These are phyloP conservation scores for Trileptium ribeirensis DNA, from an alignment of 2,888 invertebrate genomes.

Conservation along the genomic window DNA sequence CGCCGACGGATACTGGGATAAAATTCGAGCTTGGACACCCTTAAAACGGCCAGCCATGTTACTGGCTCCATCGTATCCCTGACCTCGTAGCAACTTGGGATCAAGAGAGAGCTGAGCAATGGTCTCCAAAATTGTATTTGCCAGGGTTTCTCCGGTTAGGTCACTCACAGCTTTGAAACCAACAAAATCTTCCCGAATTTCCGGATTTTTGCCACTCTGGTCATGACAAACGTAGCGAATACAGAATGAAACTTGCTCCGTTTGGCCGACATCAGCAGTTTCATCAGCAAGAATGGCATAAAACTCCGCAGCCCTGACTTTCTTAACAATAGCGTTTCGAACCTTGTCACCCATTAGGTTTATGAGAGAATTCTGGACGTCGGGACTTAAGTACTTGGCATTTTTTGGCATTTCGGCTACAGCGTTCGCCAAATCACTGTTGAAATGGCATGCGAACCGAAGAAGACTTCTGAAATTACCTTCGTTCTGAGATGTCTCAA, in stretches of 20 bases:
- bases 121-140: not conserved
- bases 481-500: too few relatives aligned
- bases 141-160: not conserved
- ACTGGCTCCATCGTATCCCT: conserved; percentile 16
- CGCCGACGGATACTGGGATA: not conserved
- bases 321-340: not conserved
- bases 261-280: too few relatives aligned
- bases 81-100: not conserved
- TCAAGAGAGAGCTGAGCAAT: not conserved
- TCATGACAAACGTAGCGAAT: conserved; percentile 9
- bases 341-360: not conserved
- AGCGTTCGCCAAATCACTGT: too few relatives aligned
- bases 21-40: conserved; percentile 11
- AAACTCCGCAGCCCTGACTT: not conserved
- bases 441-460: too few relatives aligned
- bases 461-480: too few relatives aligned
- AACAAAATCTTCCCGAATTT: too few relatives aligned
- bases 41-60: conserved; percentile 6
- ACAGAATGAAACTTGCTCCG: not conserved
- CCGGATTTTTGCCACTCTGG: not conserved
- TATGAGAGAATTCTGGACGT: conserved; percentile 11
- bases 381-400: not conserved
- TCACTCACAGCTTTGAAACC: not conserved
- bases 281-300: conserved; percentile 5
- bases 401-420: too few relatives aligned